Percentiles rank a stretch among this genome's conserved stretches.
phyloP scores from a whole-genome alignment of 1,140 invertebrate species.

The Orius insidiosus region DNA sequence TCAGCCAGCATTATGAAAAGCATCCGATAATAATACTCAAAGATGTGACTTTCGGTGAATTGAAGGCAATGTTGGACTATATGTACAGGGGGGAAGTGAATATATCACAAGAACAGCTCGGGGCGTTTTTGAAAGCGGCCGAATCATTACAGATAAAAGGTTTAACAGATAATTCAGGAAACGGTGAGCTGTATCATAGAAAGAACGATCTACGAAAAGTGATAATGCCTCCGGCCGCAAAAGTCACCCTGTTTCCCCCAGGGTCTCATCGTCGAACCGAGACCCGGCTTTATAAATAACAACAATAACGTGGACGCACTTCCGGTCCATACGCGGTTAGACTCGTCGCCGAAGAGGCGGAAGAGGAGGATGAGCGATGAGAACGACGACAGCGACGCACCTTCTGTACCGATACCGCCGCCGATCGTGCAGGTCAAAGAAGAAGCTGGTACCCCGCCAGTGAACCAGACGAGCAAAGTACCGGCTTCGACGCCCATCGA shows the following conservation, averaged over 20 bases:
- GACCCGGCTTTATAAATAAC: slow-evolving; percentile 6
- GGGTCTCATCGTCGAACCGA: slow-evolving; percentile 17
- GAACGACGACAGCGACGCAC: slow-evolving; percentile 7
- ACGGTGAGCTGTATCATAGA: not conserved
- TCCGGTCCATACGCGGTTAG: not conserved
- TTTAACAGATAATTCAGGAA: slow-evolving; percentile 51
- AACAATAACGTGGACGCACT: slow-evolving; percentile 9
- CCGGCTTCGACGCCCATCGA: slow-evolving; percentile 1
- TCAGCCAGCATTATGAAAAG: slow-evolving; percentile 75
- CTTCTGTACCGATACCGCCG: slow-evolving; percentile 8
- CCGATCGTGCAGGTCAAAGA: slow-evolving; percentile 4
- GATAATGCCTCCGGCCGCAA: slow-evolving; percentile 11
- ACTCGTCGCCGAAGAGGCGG: slow-evolving; percentile 2
- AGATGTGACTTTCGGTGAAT: slow-evolving; percentile 78
- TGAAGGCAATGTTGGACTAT: slow-evolving; percentile 83
- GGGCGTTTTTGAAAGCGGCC: slow-evolving; percentile 71
- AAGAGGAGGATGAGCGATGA: slow-evolving; percentile 13
- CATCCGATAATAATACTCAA: slow-evolving; percentile 82
- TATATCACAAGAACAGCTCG: slow-evolving; percentile 79
- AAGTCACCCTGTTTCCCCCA: slow-evolving; percentile 15
- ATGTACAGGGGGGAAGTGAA: slow-evolving; percentile 91
- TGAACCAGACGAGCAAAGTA: not conserved
- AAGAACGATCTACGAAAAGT: slow-evolving; percentile 6
- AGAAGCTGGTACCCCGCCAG: slow-evolving; percentile 4
- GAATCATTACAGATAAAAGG: slow-evolving; percentile 85